phyloP scores from a whole-genome alignment of 1,140 invertebrate genomes.

The Drosophila takahashii region DNA sequence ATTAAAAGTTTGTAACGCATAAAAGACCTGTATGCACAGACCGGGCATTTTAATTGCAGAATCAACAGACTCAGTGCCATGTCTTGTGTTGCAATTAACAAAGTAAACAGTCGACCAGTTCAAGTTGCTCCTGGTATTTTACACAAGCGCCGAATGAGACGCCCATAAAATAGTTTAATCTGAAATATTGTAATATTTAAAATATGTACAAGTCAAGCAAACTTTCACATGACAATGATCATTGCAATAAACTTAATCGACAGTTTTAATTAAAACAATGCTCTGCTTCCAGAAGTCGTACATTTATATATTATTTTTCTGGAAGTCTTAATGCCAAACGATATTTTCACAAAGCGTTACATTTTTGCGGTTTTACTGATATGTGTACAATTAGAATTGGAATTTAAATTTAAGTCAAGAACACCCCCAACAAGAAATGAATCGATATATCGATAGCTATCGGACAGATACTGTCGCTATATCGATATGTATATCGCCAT shows the following conservation, averaged over 20 bases:
- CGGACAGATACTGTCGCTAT: no score
- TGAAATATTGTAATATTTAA: slow-evolving; percentile 7
- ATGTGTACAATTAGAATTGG: no score
- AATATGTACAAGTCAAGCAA: slow-evolving; percentile 11
- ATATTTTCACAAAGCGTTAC: no score
- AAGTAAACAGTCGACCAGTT: slow-evolving; percentile 17
- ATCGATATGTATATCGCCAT: no score
- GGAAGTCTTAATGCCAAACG: background rate
- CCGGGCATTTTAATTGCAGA: slow-evolving; percentile 33
- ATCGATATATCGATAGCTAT: no score
- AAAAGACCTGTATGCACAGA: slow-evolving; percentile 9
- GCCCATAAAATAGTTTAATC: slow-evolving; percentile 4
- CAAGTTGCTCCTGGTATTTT: slow-evolving; percentile 6
- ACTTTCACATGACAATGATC: slow-evolving; percentile 32
- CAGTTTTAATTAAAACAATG: slow-evolving; percentile 8
- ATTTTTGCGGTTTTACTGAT: no score
- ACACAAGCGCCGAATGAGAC: slow-evolving; percentile 10
- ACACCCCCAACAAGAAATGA: no score
- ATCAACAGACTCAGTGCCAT: background rate
- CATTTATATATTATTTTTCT: background rate
- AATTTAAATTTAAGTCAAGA: no score
- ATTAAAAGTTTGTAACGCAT: slow-evolving; percentile 44
- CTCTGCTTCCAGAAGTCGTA: background rate
- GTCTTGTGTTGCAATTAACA: slow-evolving; percentile 14
- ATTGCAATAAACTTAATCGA: slow-evolving; percentile 38